phyloP scores from a whole-genome alignment of 2,113 vertebrate genomes.

The Epinephelus cyanopodus region DNA sequence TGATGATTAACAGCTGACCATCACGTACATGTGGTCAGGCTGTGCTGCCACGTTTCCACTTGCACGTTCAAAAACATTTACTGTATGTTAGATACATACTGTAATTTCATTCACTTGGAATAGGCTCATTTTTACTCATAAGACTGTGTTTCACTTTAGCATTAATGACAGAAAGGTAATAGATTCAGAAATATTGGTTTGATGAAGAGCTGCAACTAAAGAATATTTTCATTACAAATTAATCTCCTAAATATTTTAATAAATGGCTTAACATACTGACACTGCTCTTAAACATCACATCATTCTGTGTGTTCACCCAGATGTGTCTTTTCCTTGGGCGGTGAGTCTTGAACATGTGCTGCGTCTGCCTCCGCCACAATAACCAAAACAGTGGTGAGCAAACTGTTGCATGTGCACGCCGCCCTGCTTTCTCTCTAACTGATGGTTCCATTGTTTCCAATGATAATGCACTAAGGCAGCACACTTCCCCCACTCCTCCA shows the following conservation, averaged over 20 bases:
- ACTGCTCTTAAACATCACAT: background rate
- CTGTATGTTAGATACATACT: background rate
- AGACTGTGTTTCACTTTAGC: background rate
- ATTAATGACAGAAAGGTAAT: background rate
- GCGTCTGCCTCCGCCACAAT: slow-evolving; percentile 1
- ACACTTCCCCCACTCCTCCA: slow-evolving; percentile 50
- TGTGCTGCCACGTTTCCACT: background rate
- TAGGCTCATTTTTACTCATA: background rate
- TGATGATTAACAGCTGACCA: slow-evolving; percentile 28
- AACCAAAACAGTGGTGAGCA: slow-evolving; percentile 37
- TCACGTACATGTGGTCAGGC: background rate
- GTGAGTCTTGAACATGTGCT: slow-evolving; percentile 18
- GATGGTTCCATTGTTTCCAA: slow-evolving; percentile 63
- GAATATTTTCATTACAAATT: background rate
- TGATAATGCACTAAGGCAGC: slow-evolving; percentile 61
- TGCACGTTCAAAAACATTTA: background rate
- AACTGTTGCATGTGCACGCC: slow-evolving; percentile 58
- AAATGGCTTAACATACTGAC: too few relatives aligned
- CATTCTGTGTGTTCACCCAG: background rate
- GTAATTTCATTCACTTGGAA: background rate
- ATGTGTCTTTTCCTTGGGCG: background rate
- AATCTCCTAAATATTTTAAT: too few relatives aligned
- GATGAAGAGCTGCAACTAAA: background rate
- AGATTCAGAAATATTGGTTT: background rate
- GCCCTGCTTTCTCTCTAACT: slow-evolving; percentile 39